phyloP scores from a whole-genome alignment of 92 coral and sea anemone genomes.

The Micromussa lordhowensis region DNA sequence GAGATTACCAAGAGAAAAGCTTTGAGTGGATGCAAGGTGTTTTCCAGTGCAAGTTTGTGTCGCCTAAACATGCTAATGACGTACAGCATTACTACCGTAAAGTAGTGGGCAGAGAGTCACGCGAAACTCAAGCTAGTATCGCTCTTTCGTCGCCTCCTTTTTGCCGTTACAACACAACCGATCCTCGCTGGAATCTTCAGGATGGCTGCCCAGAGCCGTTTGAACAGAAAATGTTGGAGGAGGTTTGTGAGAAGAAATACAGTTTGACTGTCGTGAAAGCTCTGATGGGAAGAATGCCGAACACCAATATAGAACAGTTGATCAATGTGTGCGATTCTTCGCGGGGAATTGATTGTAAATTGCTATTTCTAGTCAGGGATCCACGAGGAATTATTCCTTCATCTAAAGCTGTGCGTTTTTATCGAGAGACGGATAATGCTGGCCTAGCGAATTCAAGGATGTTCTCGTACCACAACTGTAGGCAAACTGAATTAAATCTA shows the following conservation, averaged over 20 bases:
- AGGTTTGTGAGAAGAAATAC: slow-evolving; percentile 15
- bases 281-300: slow-evolving; percentile 10
- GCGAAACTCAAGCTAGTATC: neutral
- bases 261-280: slow-evolving; percentile 25
- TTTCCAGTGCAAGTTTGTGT: slow-evolving; percentile 31
- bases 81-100: slow-evolving; percentile 9
- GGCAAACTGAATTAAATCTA: slow-evolving; percentile 29
- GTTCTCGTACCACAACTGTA: slow-evolving; percentile 13
- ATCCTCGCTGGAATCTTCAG: slow-evolving; percentile 31
- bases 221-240: neutral
- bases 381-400: slow-evolving; percentile 47
- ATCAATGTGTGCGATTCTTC: slow-evolving; percentile 9
- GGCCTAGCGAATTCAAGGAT: neutral
- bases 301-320: slow-evolving; percentile 3
- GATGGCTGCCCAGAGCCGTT: slow-evolving; percentile 4
- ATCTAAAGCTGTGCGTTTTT: slow-evolving; percentile 20
- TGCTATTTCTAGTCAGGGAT: slow-evolving; percentile 41
- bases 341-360: slow-evolving; percentile 27
- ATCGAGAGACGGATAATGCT: neutral
- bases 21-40: slow-evolving; percentile 7
- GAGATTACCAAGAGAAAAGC: neutral
- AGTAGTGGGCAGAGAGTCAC: neutral
- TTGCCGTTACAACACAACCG: slow-evolving; percentile 24
- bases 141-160: slow-evolving; percentile 39
- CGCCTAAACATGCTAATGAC: neutral